These are phyloP conservation scores for Cheilosia vulpina DNA, from an alignment of 2,888 invertebrate genomes.

Conservation along the genomic window DNA sequence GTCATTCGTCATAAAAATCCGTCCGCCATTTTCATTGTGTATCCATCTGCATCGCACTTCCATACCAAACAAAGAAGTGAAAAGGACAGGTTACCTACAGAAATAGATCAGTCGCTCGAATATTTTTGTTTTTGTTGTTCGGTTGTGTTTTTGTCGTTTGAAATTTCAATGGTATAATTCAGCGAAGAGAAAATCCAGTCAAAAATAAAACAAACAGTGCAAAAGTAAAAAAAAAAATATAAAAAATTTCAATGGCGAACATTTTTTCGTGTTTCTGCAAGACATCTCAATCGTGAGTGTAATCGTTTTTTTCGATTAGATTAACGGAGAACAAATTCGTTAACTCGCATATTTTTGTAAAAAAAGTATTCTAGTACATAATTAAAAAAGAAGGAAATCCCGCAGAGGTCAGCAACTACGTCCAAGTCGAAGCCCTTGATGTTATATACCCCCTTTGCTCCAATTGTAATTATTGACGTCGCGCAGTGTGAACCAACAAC, in stretches of 20 bases:
- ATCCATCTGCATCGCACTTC: constrained; percentile 33
- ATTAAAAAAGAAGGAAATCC: constrained; percentile 26
- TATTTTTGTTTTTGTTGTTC: constrained; percentile 71
- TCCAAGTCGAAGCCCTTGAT: constrained; percentile 44
- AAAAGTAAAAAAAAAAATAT: constrained; percentile 8
- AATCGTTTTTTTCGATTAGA: not conserved
- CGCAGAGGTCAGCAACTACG: constrained; percentile 56
- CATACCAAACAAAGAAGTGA: constrained; percentile 37
- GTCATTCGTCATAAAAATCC: constrained; percentile 28
- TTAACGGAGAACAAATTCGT: not conserved
- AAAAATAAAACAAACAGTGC: constrained; percentile 1
- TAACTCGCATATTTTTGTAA: not conserved
- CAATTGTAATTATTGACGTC: constrained; percentile 5
- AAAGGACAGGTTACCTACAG: constrained; percentile 27
- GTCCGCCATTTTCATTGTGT: constrained; percentile 34
- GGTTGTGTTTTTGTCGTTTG: constrained; percentile 52
- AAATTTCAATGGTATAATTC: constrained; percentile 27
- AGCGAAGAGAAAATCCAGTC: constrained; percentile 41
- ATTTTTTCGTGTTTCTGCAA: constrained; percentile 14
- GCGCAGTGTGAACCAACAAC: constrained; percentile 29
- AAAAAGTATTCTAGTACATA: constrained; percentile 27
- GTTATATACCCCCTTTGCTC: not conserved
- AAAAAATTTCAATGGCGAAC: constrained; percentile 25
- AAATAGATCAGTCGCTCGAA: constrained; percentile 6
- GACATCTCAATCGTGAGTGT: constrained; percentile 32